Percentiles rank a stretch among this genome's conserved stretches.
phyloP scores from a whole-genome alignment of 2,113 vertebrate species.

The Rhadina sibilatrix region DNA sequence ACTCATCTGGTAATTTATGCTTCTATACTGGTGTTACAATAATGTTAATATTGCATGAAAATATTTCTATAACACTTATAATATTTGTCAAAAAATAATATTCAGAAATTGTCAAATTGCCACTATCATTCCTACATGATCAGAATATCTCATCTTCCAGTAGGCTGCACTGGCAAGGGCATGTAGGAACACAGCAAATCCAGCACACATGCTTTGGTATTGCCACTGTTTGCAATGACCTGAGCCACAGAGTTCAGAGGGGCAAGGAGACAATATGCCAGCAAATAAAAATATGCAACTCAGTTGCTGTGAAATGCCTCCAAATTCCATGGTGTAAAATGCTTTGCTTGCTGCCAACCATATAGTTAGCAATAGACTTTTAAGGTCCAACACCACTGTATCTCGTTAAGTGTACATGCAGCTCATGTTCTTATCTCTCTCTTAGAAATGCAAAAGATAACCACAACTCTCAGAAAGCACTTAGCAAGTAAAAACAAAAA shows the following conservation, averaged over 20 bases:
- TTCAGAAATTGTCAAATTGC: constrained; percentile 51
- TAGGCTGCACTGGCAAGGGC: background rate
- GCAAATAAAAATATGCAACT: background rate
- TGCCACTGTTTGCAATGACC: background rate
- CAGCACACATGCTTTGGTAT: background rate
- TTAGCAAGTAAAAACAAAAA: background rate
- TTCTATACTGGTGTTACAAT: constrained; percentile 64
- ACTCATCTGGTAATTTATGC: constrained; percentile 68
- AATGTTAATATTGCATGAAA: constrained; percentile 66
- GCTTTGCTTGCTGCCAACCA: background rate
- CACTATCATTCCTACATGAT: constrained; percentile 13
- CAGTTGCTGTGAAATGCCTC: background rate
- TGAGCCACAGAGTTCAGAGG: background rate
- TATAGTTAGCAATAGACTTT: background rate
- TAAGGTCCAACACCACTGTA: background rate
- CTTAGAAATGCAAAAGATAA: background rate
- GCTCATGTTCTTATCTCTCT: background rate
- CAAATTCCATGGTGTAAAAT: background rate
- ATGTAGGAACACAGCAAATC: background rate
- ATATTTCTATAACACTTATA: constrained; percentile 66
- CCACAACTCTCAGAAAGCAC: background rate
- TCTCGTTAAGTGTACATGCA: rapidly evolving
- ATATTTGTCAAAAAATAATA: constrained; percentile 58
- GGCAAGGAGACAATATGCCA: background rate
- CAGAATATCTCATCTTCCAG: background rate